Conservation (phyloP, 2,113 vertebrate species). For the Lagopus leucura region DNA sequence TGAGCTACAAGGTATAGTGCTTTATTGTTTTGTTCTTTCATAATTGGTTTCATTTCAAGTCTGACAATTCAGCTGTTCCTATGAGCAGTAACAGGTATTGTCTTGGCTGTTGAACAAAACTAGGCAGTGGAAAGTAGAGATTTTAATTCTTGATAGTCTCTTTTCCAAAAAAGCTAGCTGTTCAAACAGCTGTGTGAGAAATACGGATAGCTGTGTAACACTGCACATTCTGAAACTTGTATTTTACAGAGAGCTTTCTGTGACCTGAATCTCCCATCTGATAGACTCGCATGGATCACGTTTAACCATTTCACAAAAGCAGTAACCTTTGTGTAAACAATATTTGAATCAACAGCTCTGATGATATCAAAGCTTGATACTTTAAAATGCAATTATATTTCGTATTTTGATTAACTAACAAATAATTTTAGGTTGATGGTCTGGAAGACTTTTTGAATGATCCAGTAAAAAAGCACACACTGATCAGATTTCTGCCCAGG, state of each 20-base stretch:
- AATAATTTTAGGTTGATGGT: constrained; percentile 85
- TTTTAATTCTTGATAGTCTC: not conserved
- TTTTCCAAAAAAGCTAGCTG: not conserved
- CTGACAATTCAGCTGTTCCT: not conserved
- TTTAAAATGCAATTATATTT: not conserved
- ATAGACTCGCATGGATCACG: not conserved
- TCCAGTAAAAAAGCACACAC: constrained; percentile 87
- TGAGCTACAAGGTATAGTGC: constrained; percentile 89
- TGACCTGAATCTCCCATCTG: not conserved
- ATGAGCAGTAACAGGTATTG: not conserved
- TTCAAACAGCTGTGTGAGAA: not conserved
- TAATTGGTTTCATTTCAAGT: not conserved
- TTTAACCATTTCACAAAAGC: constrained; percentile 31
- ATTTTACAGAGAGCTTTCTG: constrained; percentile 5
- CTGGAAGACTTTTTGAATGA: constrained; percentile 90
- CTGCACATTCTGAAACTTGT: not conserved
- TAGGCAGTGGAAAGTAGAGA: not conserved
- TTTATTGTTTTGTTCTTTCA: not conserved
- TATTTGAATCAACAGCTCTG: not conserved
- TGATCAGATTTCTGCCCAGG: constrained; percentile 86
- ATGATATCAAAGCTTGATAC: not conserved
- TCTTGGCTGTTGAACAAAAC: not conserved
- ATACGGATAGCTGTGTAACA: not conserved
- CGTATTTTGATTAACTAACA: constrained; percentile 5
- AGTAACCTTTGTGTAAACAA: not conserved